phyloP scores from a whole-genome alignment of 2,797 vertebrate genomes.

The Eleutherodactylus coqui region DNA sequence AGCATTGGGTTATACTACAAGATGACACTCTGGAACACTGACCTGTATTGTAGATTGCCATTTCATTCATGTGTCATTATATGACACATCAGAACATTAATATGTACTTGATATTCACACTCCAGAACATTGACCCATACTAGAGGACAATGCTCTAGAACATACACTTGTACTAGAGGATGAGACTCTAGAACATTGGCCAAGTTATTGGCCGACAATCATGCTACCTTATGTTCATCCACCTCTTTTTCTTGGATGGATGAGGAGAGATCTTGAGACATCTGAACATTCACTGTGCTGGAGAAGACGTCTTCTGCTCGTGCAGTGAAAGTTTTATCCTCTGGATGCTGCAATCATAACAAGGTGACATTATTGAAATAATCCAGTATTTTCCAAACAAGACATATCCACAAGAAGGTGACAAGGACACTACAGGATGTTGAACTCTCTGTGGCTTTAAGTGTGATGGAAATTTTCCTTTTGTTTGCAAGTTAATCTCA shows the following conservation, averaged over 20 bases:
- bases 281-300: not conserved
- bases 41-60: not conserved
- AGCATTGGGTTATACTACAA: not conserved
- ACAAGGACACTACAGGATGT: not conserved
- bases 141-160: not conserved
- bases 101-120: not conserved
- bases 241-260: not conserved
- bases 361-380: not conserved
- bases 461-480: not conserved
- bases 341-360: slow-evolving; percentile 27
- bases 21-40: not conserved
- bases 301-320: not conserved
- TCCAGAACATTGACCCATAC: not conserved
- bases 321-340: not conserved
- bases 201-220: not conserved
- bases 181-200: not conserved
- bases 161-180: not conserved
- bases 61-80: not conserved
- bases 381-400: not conserved
- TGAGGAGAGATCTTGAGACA: not conserved
- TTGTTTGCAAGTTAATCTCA: not conserved
- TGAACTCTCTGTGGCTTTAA: not conserved
- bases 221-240: slow-evolving; percentile 14
- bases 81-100: not conserved
- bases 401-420: not conserved